Evolutionary conservation across 2,888 invertebrate species (phyloP).

Genomic region (Cataglyphis albicans): DNA sequence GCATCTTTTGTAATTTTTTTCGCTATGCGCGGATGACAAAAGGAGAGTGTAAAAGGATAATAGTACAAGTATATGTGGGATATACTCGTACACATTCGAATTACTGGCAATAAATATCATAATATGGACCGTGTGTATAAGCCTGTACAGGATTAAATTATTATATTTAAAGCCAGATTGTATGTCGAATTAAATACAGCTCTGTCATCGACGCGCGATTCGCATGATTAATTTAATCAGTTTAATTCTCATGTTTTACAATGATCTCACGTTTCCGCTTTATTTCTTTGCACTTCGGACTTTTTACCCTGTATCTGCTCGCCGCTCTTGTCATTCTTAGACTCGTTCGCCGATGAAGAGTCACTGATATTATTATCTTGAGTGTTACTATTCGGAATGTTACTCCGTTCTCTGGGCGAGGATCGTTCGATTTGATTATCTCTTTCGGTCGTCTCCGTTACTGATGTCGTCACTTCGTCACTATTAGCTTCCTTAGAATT

Average conservation of each 20-base stretch:
- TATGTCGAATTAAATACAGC: constrained; percentile 32
- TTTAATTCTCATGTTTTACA: constrained; percentile 38
- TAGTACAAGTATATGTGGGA: neutral
- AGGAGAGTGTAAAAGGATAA: neutral
- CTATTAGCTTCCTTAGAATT: constrained; percentile 46
- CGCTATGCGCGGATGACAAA: neutral
- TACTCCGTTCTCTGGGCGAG: constrained; percentile 35
- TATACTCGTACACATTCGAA: constrained; percentile 18
- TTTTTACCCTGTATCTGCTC: constrained; percentile 80
- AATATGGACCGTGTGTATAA: constrained; percentile 3
- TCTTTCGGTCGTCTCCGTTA: neutral
- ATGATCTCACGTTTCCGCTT: constrained; percentile 80
- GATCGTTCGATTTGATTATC: constrained; percentile 26
- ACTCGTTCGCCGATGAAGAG: constrained; percentile 49
- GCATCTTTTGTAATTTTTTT: constrained; percentile 4
- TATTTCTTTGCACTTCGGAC: constrained; percentile 78
- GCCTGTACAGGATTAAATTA: neutral
- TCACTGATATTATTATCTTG: constrained; percentile 52
- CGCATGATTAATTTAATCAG: constrained; percentile 5
- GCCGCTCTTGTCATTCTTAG: constrained; percentile 71
- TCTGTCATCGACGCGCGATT: neutral
- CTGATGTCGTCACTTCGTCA: neutral
- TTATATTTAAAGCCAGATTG: constrained; percentile 1
- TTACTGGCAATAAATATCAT: constrained; percentile 40
- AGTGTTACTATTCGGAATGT: constrained; percentile 25